Conservation (phyloP, 2,888 invertebrate genomes). For the Mythimna loreyi region DNA sequence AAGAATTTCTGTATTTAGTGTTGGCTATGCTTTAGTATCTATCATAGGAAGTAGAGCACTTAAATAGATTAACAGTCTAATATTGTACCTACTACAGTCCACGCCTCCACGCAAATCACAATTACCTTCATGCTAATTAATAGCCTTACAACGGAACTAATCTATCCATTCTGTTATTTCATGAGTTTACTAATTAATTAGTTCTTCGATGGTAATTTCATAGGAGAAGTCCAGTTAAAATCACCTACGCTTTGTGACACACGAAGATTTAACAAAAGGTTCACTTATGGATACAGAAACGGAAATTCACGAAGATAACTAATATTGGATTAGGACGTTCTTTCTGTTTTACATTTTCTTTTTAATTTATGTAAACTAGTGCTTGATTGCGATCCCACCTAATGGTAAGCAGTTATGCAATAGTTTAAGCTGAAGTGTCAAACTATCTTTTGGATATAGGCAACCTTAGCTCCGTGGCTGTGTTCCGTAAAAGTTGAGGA, state of each 20-base stretch:
- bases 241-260: neutral
- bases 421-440: neutral
- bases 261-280: conserved; percentile 21
- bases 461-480: neutral
- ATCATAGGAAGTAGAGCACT: neutral
- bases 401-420: too few relatives aligned
- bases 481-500: neutral
- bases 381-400: too few relatives aligned
- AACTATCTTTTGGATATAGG: neutral
- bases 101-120: neutral
- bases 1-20: neutral
- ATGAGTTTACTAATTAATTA: conserved; percentile 34
- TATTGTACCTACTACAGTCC: neutral
- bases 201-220: conserved; percentile 42
- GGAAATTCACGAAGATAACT: neutral
- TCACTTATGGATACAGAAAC: neutral
- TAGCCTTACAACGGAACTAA: conserved; percentile 14
- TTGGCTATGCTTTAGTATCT: neutral
- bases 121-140: conserved; percentile 19
- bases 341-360: neutral
- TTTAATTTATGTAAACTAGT: too few relatives aligned
- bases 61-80: neutral
- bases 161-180: conserved; percentile 13
- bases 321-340: neutral
- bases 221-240: conserved; percentile 48